A percentile compares a stretch with the other conserved stretches of the same genome.
Evolutionary conservation across 2,888 invertebrate genomes (phyloP).

Genomic region (Blomia tropicalis): DNA sequence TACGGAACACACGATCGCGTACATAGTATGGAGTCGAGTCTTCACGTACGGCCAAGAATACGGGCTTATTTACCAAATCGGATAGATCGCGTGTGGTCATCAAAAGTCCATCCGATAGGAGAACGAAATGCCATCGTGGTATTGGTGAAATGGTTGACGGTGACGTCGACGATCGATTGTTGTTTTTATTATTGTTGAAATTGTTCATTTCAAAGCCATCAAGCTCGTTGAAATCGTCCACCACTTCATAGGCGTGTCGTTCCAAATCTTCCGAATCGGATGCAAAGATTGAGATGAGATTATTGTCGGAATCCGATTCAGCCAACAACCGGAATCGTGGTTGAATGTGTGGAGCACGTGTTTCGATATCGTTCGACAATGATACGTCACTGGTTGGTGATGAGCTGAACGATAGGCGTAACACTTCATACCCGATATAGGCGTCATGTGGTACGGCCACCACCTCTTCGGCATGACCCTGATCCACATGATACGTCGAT

Average conservation of each 20-base stretch:
- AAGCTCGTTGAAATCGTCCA: background rate
- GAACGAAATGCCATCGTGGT: slow-evolving; percentile 53
- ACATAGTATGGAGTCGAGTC: slow-evolving; percentile 50
- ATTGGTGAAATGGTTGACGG: background rate
- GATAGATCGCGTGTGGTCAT: slow-evolving; percentile 76
- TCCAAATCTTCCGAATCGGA: slow-evolving; percentile 14
- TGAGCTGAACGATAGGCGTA: slow-evolving; percentile 23
- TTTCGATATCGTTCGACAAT: background rate
- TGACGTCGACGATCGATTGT: background rate
- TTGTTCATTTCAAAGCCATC: background rate
- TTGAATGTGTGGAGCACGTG: background rate
- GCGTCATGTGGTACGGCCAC: slow-evolving; percentile 28
- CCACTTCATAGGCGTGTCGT: slow-evolving; percentile 10
- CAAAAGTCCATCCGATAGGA: slow-evolving; percentile 67
- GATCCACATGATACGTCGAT: background rate
- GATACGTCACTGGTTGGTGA: background rate
- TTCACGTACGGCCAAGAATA: slow-evolving; percentile 62
- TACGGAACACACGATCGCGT: slow-evolving; percentile 58
- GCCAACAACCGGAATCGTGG: slow-evolving; percentile 10
- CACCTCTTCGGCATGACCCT: slow-evolving; percentile 8
- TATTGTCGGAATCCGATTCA: slow-evolving; percentile 3
- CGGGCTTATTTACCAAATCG: slow-evolving; percentile 60
- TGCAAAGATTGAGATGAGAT: slow-evolving; percentile 11
- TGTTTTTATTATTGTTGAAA: background rate
- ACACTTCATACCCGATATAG: slow-evolving; percentile 27